Base-by-base conservation (phyloP, 2,888 invertebrate genomes). In the Caenorhabditis becei region DNA sequence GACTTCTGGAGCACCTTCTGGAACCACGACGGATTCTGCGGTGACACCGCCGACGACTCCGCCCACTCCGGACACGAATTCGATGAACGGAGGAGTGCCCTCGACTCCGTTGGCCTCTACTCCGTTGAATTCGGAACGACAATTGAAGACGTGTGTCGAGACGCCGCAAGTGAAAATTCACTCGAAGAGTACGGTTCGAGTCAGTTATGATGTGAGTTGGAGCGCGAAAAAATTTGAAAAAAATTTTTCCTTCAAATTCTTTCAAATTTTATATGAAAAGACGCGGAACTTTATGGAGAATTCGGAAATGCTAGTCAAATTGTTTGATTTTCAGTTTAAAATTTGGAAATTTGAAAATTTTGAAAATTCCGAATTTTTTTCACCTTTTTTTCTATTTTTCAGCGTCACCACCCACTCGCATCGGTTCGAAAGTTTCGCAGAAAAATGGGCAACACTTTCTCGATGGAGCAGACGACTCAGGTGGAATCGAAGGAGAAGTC, bases 171-270 rank as follows among this genome's bases (percentile, higher is more conserved):
- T 70, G 4, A 26, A 49, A 2, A 51, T 70, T 51, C n/a, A 59
- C 44, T 5, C 26, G 61, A 70, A 49, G 24, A 23, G 14, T 11
- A n/a, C 2, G n/a, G 5, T 56, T 14, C 23, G 28, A 11, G 35
- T 69, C 10, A 32, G 1, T 16, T 71, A 71, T 44, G 70, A 71
- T 51, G 70, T 71, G 2, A 37, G 61, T 69, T 41, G 41, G 32
- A 23, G 1, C 24, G n/a, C 44, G 5, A 7, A 32, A 7, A n/a
- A 32, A 32, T 10, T 32, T 10, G 32, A 32, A 10, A n/a, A n/a
- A n/a, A n/a, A n/a, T n/a, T n/a, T n/a, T n/a, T n/a, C n/a, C n/a
- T n/a, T n/a, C n/a, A n/a, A n/a, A n/a, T n/a, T n/a, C n/a, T n/a
- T n/a, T n/a, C n/a, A n/a, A n/a, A n/a, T n/a, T n/a, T n/a, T n/a